Percentiles rank a stretch among this genome's conserved stretches.
phyloP scores from a whole-genome alignment of 1,140 invertebrate species.

The Nephila pilipes region DNA sequence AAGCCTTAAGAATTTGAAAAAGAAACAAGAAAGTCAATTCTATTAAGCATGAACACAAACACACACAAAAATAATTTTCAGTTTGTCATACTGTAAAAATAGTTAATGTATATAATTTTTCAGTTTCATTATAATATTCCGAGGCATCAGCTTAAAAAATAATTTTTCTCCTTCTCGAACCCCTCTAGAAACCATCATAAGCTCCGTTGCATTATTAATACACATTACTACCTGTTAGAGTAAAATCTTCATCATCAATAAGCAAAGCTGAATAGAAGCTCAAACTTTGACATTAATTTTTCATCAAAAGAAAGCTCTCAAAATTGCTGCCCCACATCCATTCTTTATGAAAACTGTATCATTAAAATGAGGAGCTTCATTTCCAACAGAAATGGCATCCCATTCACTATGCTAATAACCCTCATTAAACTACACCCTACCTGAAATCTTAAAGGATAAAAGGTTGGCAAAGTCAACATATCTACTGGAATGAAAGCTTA shows the following conservation, averaged over 20 bases:
- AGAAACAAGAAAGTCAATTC: no score
- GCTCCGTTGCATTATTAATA: no score
- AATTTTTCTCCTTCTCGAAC: no score
- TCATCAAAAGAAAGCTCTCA: neutral
- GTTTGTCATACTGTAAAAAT: no score
- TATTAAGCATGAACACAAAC: no score
- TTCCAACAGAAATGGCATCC: conserved; percentile 29
- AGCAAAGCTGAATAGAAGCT: neutral
- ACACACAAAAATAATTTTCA: no score
- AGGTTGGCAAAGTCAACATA: conserved; percentile 41
- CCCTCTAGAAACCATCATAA: no score
- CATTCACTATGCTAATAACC: conserved; percentile 33
- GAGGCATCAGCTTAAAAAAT: no score
- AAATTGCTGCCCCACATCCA: neutral
- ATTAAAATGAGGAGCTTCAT: conserved; percentile 40
- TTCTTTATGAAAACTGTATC: conserved; percentile 1
- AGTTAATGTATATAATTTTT: no score
- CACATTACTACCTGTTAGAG: neutral
- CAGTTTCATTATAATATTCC: no score
- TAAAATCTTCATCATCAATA: conserved; percentile 2
- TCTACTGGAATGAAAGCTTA: conserved; percentile 24
- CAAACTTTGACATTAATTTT: conserved; percentile 17
- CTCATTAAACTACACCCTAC: conserved; percentile 17
- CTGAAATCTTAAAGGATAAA: conserved; percentile 35
- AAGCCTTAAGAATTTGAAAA: no score